phyloP scores from a whole-genome alignment of 2,797 vertebrate genomes.

The Tarsius wallacei region DNA sequence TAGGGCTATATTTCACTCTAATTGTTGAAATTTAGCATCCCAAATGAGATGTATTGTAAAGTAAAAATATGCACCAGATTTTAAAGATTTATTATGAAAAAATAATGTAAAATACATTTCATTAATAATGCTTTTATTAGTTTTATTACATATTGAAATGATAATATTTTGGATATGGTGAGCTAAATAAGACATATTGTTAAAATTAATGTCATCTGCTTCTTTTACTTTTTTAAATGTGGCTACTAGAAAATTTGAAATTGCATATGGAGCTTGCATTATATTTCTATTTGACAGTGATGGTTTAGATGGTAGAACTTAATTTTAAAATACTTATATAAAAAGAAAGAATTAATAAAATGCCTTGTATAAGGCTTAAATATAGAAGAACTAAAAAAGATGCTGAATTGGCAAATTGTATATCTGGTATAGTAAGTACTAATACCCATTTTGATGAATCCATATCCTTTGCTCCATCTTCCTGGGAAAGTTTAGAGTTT shows the following conservation, averaged over 20 bases:
- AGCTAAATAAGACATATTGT: not conserved
- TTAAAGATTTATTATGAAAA: conserved; percentile 18
- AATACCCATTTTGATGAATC: not conserved
- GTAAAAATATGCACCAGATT: not conserved
- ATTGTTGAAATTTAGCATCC: not conserved
- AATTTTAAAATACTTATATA: conserved; percentile 4
- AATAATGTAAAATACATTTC: not conserved
- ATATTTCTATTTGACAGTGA: conserved; percentile 23
- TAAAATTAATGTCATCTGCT: not conserved
- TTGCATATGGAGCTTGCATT: not conserved
- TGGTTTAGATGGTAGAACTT: not conserved
- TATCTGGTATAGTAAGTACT: not conserved
- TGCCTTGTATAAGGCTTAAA: not conserved
- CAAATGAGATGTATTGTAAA: not conserved
- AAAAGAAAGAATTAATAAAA: conserved; percentile 18
- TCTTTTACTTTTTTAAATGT: conserved; percentile 15
- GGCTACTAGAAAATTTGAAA: conserved; percentile 34
- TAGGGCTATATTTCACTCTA: not conserved
- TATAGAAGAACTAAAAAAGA: not conserved
- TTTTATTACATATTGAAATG: not conserved
- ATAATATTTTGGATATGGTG: not conserved
- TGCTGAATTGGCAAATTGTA: not conserved
- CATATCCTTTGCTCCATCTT: not conserved
- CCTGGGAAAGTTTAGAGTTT: not conserved
- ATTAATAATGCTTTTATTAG: not conserved